phyloP scores from a whole-genome alignment of 2,888 invertebrate genomes.

The Pseudanteris insignis region DNA sequence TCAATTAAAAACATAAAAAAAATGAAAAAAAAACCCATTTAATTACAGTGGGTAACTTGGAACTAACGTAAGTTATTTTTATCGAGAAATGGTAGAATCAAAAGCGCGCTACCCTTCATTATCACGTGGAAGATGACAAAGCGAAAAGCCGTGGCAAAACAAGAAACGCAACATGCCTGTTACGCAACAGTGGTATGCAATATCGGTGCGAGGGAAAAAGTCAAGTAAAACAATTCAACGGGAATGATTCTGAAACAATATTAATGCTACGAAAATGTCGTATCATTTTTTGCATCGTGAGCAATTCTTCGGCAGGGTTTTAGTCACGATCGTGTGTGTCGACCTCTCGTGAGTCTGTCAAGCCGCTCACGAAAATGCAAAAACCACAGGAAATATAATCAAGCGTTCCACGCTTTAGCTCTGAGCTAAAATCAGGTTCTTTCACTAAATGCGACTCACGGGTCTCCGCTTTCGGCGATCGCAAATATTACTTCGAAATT shows the following conservation, averaged over 20 bases:
- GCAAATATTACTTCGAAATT: slow-evolving; percentile 58
- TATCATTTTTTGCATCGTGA: slow-evolving; percentile 26
- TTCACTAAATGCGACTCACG: slow-evolving; percentile 53
- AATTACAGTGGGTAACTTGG: too few relatives aligned
- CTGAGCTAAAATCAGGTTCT: slow-evolving; percentile 49
- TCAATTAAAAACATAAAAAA: too few relatives aligned
- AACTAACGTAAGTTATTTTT: too few relatives aligned
- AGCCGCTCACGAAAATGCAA: too few relatives aligned
- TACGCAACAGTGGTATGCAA: slow-evolving; percentile 1
- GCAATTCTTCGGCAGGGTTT: slow-evolving; percentile 45
- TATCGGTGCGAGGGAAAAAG: slow-evolving; percentile 3
- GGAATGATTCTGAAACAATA: slow-evolving; percentile 30
- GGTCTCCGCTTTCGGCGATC: slow-evolving; percentile 27
- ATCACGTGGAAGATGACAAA: not conserved
- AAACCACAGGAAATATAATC: slow-evolving; percentile 48
- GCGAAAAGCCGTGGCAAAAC: not conserved
- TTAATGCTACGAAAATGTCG: slow-evolving; percentile 36
- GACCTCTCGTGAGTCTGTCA: slow-evolving; percentile 33
- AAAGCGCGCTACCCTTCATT: not conserved
- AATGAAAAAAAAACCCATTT: too few relatives aligned
- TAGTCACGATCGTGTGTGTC: slow-evolving; percentile 40
- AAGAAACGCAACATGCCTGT: not conserved
- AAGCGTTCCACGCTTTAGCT: slow-evolving; percentile 49
- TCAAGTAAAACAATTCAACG: slow-evolving; percentile 12
- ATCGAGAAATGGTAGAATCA: too few relatives aligned